These are phyloP conservation scores for Rousettus madagascariensis DNA, from an alignment of 2,797 vertebrate species.

Conservation along the genomic window DNA sequence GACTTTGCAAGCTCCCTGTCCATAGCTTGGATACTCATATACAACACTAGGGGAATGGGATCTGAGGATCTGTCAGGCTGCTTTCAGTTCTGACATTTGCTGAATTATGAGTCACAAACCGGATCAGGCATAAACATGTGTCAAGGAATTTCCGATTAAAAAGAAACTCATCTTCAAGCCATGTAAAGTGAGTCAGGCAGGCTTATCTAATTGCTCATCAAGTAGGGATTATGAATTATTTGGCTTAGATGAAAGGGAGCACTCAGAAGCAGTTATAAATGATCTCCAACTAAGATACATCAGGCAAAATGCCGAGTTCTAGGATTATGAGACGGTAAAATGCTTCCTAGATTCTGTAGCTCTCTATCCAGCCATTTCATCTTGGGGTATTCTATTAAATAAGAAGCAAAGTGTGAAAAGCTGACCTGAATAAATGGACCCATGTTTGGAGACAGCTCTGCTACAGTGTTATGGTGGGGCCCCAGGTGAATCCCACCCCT, in stretches of 20 bases:
- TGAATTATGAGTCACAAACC: constrained; percentile 28
- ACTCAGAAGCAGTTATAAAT: constrained; percentile 51
- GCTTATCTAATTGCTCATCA: constrained; percentile 54
- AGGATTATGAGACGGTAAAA: not conserved
- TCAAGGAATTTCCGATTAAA: constrained; percentile 64
- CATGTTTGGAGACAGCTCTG: not conserved
- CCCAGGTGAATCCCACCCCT: not conserved
- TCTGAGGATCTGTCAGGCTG: not conserved
- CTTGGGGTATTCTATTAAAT: not conserved
- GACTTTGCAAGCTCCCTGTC: not conserved
- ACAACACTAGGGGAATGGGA: not conserved
- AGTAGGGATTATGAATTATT: constrained; percentile 38
- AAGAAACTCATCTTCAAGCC: constrained; percentile 44
- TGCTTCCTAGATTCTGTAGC: constrained; percentile 3
- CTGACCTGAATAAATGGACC: not conserved
- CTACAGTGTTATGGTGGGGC: not conserved
- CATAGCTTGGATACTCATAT: not conserved
- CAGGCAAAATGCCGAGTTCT: not conserved
- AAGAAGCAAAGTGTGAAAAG: not conserved
- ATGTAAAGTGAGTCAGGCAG: not conserved
- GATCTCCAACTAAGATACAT: not conserved
- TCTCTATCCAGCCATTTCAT: not conserved
- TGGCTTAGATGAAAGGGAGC: constrained; percentile 40
- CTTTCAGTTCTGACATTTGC: not conserved
- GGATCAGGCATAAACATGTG: not conserved